Conservation (phyloP, 2,888 invertebrate genomes). For the Acrobasis repandana region DNA sequence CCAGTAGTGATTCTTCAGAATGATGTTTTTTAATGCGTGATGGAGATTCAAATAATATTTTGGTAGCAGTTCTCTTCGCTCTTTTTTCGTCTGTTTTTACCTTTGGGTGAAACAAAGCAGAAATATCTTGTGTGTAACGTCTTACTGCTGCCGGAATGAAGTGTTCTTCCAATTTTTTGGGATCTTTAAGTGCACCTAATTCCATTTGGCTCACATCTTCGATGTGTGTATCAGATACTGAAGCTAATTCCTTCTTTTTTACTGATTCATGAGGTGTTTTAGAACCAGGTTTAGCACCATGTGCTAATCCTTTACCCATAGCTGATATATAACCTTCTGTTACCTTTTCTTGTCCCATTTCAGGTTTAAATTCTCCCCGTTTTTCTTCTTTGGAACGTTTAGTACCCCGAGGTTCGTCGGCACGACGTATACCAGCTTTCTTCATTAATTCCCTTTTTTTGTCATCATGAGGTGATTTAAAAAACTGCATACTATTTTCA, state of each 20-base stretch:
- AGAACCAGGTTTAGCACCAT: neutral
- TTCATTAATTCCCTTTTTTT: neutral
- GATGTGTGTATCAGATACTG: neutral
- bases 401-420: neutral
- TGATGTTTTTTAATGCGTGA: slow-evolving; percentile 28
- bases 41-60: slow-evolving; percentile 7
- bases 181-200: neutral
- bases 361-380: neutral
- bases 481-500: neutral
- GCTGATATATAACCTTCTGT: neutral
- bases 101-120: neutral
- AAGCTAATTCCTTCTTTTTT: neutral
- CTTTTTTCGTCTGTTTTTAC: neutral
- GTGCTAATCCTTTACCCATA: neutral
- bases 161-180: neutral
- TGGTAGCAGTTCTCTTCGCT: neutral
- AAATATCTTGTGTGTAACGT: slow-evolving; percentile 9
- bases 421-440: neutral
- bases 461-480: neutral
- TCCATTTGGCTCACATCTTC: neutral
- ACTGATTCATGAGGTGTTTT: neutral
- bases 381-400: neutral
- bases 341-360: neutral
- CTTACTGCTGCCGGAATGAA: slow-evolving; percentile 4
- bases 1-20: slow-evolving; percentile 35